Conservation (phyloP, 2,888 invertebrate genomes). For the Microchrysa polita region DNA sequence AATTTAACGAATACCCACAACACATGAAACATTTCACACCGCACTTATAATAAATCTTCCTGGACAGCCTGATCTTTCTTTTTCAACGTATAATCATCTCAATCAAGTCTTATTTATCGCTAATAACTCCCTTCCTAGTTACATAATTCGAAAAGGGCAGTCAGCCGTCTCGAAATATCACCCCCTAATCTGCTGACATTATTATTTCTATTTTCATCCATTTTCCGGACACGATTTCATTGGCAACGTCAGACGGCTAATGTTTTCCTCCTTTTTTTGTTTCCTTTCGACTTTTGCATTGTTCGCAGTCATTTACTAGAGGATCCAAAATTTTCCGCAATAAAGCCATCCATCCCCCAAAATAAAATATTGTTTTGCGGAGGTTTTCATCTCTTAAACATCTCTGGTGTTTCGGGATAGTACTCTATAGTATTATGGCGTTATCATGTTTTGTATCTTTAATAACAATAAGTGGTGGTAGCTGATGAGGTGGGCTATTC, state of each 20-base stretch:
- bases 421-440: not conserved
- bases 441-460: conserved; percentile 35
- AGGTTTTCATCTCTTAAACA: not conserved
- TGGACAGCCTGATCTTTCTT: not conserved
- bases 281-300: not conserved
- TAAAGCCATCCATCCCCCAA: no score
- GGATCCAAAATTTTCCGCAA: no score
- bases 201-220: conserved; percentile 19
- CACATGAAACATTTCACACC: no score
- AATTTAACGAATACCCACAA: no score
- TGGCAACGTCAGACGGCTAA: no score
- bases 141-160: conserved; percentile 20
- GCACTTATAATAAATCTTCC: no score
- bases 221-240: conserved; percentile 4
- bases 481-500: conserved; percentile 20
- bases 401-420: not conserved
- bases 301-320: no score
- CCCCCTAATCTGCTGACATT: conserved; percentile 27
- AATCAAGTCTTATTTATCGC: conserved; percentile 5
- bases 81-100: not conserved
- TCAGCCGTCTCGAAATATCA: conserved; percentile 5
- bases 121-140: conserved; percentile 16
- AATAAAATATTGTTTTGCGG: no score
- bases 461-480: conserved; percentile 43
- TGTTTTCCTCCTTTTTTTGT: no score